Percentiles rank a stretch among this genome's conserved stretches.
phyloP scores from a whole-genome alignment of 1,140 invertebrate species.

The Zaprionus taronus region DNA sequence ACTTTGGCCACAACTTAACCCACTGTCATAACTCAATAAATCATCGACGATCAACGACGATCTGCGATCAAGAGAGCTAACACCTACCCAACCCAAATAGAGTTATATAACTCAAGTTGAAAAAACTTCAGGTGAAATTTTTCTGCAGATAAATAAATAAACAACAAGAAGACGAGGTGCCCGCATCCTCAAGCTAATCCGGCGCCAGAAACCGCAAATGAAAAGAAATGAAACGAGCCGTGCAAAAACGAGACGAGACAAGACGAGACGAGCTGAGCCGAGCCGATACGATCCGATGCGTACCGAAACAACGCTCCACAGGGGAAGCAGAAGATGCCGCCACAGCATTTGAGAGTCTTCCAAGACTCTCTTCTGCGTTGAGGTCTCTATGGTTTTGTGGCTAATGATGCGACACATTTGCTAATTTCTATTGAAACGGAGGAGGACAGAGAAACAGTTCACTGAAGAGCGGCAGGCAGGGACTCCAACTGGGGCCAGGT shows the following conservation, averaged over 20 bases:
- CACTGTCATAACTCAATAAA: conserved; percentile 80
- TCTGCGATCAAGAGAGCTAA: conserved; percentile 49
- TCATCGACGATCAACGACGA: conserved; percentile 58
- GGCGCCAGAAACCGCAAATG: conserved; percentile 74
- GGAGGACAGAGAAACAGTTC: conserved; percentile 41
- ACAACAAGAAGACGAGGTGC: conserved; percentile 33
- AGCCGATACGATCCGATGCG: background rate
- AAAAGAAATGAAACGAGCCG: conserved; percentile 33
- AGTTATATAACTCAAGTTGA: conserved; percentile 54
- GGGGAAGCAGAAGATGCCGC: conserved; percentile 15
- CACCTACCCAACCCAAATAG: conserved; percentile 79
- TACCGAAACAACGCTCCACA: conserved; percentile 1
- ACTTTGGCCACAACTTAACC: conserved; percentile 65
- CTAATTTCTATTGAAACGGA: conserved; percentile 80
- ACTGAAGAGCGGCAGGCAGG: background rate
- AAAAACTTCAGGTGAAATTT: conserved; percentile 64
- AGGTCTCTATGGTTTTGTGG: conserved; percentile 57
- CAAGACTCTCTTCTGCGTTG: conserved; percentile 8
- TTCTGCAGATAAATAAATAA: conserved; percentile 43
- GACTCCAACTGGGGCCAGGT: conserved; percentile 29
- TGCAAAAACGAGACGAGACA: background rate
- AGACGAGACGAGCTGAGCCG: background rate
- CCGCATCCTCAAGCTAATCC: conserved; percentile 82
- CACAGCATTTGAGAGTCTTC: conserved; percentile 76
- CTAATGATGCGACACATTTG: conserved; percentile 83